Evolutionary conservation across 2,888 invertebrate genomes (phyloP), one percentile per base, ranked within the genome.

Genomic region (Pteria penguin): DNA sequence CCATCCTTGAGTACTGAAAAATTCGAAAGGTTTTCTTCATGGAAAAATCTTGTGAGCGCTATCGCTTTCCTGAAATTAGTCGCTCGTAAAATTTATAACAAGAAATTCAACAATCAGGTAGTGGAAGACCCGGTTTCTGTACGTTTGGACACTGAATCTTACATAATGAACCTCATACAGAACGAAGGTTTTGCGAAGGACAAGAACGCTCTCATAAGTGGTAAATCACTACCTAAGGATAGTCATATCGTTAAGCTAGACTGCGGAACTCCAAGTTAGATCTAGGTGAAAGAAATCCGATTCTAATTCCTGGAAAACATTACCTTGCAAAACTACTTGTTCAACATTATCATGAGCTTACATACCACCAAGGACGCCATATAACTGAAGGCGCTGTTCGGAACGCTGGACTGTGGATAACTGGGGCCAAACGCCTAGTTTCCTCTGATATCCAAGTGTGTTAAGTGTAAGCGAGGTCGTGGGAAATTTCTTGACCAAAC

Each of bases 381-480:
- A 45, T 81, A 14, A 80, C 79, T 8, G 76, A 81, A 52, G 79
- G 76, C 5, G 72, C 76, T 11, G 33, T 81, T 8, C 27, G 82
- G n/a, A 27, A 63, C 8, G 68, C 60, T 3, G 81, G 81, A 29
- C 78, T 26, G 61, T 82, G 82, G 81, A 77, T 82, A 4, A 62
- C 68, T 18, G 76, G 78, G 2, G 63, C 62, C 14, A 78, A 74
- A 24, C 54, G 80, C 11, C 32, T 76, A 1, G 58, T 80, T 11
- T 62, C 69, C 11, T 67, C 76, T 78, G 2, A 55, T 82, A 8
- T 54, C 66, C 33, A 62, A 33, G 2, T 81, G 81, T 65, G 74
- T 72, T 3, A 72, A 18, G 2, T 75, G 78, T 24, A n/a, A 58
- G 8, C 32, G 73, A 58, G 58, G 72, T 8, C 63, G 74, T 18